Base-by-base conservation (phyloP, 2,888 invertebrate species). In the Meghimatium bilineatum region DNA sequence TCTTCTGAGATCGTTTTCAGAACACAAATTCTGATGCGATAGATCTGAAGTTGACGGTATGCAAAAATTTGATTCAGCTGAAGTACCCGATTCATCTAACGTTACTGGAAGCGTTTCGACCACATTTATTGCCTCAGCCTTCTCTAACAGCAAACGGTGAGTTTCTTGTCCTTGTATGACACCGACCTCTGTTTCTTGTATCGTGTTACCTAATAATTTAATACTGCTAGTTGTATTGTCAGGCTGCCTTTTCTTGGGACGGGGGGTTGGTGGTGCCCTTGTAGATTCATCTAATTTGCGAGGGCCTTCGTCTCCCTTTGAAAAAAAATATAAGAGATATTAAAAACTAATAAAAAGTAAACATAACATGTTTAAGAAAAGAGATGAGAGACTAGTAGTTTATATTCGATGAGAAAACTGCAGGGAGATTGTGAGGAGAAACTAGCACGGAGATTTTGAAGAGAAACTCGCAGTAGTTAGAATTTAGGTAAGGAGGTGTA, bases 221-320 rank as follows among this genome's bases (percentile, higher is more conserved):
- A 10, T 49, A 60, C 52, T 49, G 52, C 82, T 82, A 12, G 66
- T 36, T 34, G 52, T 26, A 12, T 44, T 66, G 26, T 82, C 75
- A 38, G 49, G 1, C 26, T 66, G 38, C 17, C 71, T 63, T 74
- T 49, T 66, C 60, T 32, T 74, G 20, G 80, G 75, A 36, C 80
- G 75, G 17, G 75, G 34, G 20, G 67, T 66, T 34, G 79, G 52
- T 17, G 79, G 72, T n/a, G 63, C 44, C n/a, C 63, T 63, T 14
- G 32, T 60, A 2, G 67, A 38, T 26, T 84, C 84, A 14, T 84
- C 80, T 32, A 44, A 67, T 66, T 74, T 72, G 12, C 80, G 84
- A 36, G 79, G 74, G 52, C 78, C 80, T 67, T 84, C 75, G 72
- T 84, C 84, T 84, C 84, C 84, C 84, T 84, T 60, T 1, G 49